phyloP scores from a whole-genome alignment of 2,113 vertebrate species.

The Crotalus tigris region DNA sequence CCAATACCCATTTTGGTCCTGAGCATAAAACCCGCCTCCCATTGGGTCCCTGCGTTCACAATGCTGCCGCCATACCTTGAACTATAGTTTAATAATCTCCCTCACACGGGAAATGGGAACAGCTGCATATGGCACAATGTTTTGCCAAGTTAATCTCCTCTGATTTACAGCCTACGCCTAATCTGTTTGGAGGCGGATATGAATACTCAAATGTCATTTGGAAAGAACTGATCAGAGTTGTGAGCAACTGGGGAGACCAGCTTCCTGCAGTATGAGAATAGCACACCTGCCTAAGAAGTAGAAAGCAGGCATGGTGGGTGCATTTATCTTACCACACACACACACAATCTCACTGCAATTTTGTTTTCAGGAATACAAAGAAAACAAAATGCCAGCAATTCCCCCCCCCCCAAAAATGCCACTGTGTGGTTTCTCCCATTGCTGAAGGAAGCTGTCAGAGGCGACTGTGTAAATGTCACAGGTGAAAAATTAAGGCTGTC shows the following conservation, averaged over 20 bases:
- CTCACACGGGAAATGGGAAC: conserved; percentile 40
- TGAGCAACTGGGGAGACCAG: conserved; percentile 22
- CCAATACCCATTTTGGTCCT: neutral
- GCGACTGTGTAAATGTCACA: conserved; percentile 4
- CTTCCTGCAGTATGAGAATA: conserved; percentile 5
- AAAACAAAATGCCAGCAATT: neutral
- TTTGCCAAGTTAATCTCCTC: conserved; percentile 57
- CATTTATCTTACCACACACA: neutral
- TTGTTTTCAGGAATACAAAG: conserved; percentile 29
- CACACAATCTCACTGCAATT: conserved; percentile 4
- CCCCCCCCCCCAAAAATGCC: neutral
- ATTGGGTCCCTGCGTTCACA: neutral
- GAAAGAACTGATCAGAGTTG: conserved; percentile 34
- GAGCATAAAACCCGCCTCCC: neutral
- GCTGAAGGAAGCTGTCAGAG: neutral
- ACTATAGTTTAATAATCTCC: conserved; percentile 21
- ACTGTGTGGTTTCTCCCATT: neutral
- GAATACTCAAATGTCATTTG: conserved; percentile 55
- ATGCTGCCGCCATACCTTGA: conserved; percentile 22
- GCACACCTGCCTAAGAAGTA: conserved; percentile 24
- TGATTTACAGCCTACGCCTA: conserved; percentile 52
- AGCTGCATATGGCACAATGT: conserved; percentile 47
- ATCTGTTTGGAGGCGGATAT: conserved; percentile 50
- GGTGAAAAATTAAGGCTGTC: neutral
- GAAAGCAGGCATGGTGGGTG: conserved; percentile 6